Percentiles rank a stretch among this genome's conserved stretches.
phyloP scores from a whole-genome alignment of 2,113 vertebrate genomes.

The Lophochroa leadbeateri region DNA sequence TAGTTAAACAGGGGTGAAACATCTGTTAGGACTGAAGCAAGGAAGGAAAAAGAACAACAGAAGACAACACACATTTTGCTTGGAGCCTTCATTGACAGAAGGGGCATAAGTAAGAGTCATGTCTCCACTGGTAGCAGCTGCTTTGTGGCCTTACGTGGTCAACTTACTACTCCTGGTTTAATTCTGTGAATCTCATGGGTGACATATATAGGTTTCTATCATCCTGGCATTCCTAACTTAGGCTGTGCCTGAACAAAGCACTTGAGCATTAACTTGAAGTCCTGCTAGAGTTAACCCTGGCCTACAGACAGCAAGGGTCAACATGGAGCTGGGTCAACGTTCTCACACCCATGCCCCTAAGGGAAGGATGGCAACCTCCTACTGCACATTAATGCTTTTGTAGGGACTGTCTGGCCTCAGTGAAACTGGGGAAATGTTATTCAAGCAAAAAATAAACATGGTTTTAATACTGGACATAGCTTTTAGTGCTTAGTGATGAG shows the following conservation, averaged over 20 bases:
- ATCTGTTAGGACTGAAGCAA: not conserved
- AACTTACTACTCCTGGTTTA: not conserved
- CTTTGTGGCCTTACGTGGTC: not conserved
- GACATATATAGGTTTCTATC: not conserved
- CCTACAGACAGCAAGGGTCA: not conserved
- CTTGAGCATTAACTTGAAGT: not conserved
- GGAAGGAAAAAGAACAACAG: not conserved
- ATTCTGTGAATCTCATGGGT: not conserved
- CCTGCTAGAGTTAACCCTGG: not conserved
- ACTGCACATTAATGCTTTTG: not conserved
- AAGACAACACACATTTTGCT: not conserved
- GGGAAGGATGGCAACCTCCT: not conserved
- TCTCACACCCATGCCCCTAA: too few species aligned
- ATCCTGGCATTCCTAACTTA: not conserved
- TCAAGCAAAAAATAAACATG: not conserved
- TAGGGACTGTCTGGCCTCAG: not conserved
- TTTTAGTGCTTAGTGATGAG: not conserved
- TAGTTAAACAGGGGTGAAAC: not conserved
- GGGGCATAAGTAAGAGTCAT: not conserved
- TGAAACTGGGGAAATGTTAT: not conserved
- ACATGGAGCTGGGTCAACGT: not conserved
- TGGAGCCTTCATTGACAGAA: not conserved
- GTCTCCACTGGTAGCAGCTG: not conserved
- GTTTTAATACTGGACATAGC: not conserved
- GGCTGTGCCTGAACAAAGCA: not conserved